A percentile compares a stretch with the other conserved stretches of the same genome.
These are phyloP conservation scores for Ips nitidus DNA, from an alignment of 1,140 invertebrate species.

Conservation along the genomic window DNA sequence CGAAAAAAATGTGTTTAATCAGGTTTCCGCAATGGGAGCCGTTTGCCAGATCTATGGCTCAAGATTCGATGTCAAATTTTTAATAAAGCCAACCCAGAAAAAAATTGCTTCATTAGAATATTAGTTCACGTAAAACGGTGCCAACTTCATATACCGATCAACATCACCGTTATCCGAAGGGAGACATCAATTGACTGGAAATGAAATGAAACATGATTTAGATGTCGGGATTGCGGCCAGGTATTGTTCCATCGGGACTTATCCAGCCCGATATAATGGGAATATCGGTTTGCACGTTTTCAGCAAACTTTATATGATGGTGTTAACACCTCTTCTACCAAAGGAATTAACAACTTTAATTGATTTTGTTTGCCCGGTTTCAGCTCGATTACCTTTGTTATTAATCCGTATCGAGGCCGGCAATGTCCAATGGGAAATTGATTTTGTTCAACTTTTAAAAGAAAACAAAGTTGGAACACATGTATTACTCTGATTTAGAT, in stretches of 20 bases:
- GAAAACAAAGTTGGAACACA: too few relatives aligned
- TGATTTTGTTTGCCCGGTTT: conserved; percentile 7
- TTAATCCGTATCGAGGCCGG: too few relatives aligned
- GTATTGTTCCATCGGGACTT: conserved; percentile 14
- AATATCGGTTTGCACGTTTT: conserved; percentile 21
- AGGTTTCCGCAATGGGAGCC: neutral
- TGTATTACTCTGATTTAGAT: too few relatives aligned
- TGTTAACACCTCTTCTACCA: conserved; percentile 12
- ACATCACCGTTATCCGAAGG: neutral
- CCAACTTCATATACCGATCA: neutral
- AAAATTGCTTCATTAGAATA: too few relatives aligned
- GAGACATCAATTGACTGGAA: neutral
- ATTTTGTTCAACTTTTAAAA: too few relatives aligned
- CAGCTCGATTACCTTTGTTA: too few relatives aligned
- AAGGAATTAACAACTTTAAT: conserved; percentile 18
- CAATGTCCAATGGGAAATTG: too few relatives aligned
- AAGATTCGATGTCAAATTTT: conserved; percentile 11
- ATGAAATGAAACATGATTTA: conserved; percentile 17
- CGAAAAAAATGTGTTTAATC: conserved; percentile 19
- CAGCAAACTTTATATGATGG: conserved; percentile 10
- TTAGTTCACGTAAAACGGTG: too few relatives aligned
- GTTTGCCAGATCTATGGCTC: conserved; percentile 1
- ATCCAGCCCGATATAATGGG: conserved; percentile 16
- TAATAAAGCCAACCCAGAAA: conserved; percentile 1
- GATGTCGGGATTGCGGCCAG: conserved; percentile 6